phyloP scores from a whole-genome alignment of 2,113 vertebrate species.

The Solenodon paradoxus region DNA sequence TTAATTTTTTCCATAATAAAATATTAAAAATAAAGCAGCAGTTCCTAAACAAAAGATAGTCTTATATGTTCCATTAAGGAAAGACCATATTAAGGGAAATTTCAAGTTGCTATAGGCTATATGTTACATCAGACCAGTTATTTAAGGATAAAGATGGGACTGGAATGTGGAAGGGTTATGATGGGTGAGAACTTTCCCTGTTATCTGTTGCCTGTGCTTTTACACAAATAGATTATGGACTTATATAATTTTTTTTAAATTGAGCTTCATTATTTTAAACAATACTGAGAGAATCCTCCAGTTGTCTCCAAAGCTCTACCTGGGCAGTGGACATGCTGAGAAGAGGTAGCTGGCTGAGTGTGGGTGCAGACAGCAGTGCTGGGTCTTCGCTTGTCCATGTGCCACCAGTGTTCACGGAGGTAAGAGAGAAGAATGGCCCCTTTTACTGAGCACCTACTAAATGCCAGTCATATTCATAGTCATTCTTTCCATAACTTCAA shows the following conservation, averaged over 20 bases:
- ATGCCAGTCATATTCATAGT: not conserved
- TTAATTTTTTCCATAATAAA: slow-evolving; percentile 23
- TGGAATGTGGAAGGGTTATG: not conserved
- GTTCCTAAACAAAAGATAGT: not conserved
- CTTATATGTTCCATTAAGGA: not conserved
- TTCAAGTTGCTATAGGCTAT: not conserved
- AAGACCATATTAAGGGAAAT: not conserved
- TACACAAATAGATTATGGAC: not conserved
- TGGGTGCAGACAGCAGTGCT: accelerated
- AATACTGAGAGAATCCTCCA: not conserved
- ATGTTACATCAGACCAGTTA: not conserved
- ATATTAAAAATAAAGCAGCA: not conserved
- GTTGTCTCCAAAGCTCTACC: not conserved
- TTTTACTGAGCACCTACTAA: not conserved
- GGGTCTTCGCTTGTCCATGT: not conserved
- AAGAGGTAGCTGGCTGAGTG: no score
- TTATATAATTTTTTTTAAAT: not conserved
- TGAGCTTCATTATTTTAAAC: not conserved
- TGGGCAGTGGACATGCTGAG: no score
- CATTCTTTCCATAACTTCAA: not conserved
- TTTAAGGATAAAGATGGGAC: not conserved
- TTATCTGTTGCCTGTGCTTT: not conserved
- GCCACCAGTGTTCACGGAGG: not conserved
- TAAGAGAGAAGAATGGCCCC: not conserved
- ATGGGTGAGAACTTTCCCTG: not conserved